These are phyloP conservation scores for Rhysida immarginata DNA, from an alignment of 1,140 invertebrate genomes.

Conservation along the genomic window DNA sequence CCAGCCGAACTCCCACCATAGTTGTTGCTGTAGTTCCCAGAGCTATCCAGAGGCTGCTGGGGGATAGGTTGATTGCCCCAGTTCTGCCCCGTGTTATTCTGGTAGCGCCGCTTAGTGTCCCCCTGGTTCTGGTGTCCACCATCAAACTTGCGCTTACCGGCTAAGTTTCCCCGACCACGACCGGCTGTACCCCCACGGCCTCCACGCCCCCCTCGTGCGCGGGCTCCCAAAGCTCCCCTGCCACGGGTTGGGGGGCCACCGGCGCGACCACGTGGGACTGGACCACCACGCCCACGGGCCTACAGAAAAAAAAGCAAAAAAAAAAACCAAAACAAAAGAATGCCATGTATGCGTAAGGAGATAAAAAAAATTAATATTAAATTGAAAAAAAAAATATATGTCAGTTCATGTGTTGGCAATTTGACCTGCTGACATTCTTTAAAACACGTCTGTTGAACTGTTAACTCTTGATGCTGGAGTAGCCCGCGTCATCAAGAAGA, in stretches of 20 bases:
- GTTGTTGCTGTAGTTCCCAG: constrained; percentile 19
- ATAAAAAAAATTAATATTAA: too few relatives aligned
- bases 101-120: constrained; percentile 84
- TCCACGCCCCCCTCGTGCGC: constrained; percentile 32
- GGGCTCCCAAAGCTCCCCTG: constrained; percentile 28
- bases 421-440: too few relatives aligned
- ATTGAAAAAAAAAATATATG: too few relatives aligned
- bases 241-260: constrained; percentile 59
- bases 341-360: too few relatives aligned
- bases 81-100: constrained; percentile 34
- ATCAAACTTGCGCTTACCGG: constrained; percentile 92
- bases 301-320: constrained; percentile 23
- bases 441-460: too few relatives aligned
- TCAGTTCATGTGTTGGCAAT: too few relatives aligned
- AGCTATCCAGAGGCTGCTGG: constrained; percentile 46
- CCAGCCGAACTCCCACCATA: constrained; percentile 29
- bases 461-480: too few relatives aligned
- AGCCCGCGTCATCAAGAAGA: too few relatives aligned
- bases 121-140: constrained; percentile 89
- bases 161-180: constrained; percentile 46
- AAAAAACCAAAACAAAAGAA: too few relatives aligned
- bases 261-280: constrained; percentile 69
- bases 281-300: constrained; percentile 63
- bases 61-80: constrained; percentile 40
- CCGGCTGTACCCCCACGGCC: constrained; percentile 54